Percentiles rank a stretch among this genome's conserved stretches.
Conservation (phyloP, 2,888 invertebrate species). For the Pachymerium ferrugineum region DNA sequence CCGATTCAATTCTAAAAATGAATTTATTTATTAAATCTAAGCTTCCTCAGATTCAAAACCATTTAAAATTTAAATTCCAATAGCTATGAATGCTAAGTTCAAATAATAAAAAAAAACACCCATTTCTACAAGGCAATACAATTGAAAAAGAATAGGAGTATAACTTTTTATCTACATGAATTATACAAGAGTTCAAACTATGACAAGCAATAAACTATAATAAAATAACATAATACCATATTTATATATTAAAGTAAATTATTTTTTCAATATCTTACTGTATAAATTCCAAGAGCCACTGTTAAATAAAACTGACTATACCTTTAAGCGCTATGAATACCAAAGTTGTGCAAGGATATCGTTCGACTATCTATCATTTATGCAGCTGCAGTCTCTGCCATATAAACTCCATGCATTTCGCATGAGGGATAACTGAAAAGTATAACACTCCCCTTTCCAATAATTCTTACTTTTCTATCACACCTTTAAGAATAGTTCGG, state of each 20-base stretch:
- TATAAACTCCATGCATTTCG: constrained; percentile 17
- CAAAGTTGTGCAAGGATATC: background rate
- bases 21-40: no score
- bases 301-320: background rate
- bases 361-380: background rate
- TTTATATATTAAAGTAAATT: background rate
- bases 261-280: background rate
- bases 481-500: background rate
- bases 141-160: background rate
- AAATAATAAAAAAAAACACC: no score
- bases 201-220: background rate
- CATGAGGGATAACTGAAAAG: constrained; percentile 5
- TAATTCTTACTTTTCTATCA: background rate
- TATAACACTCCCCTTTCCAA: background rate
- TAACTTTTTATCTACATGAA: background rate
- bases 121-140: no score
- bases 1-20: no score
- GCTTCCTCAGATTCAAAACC: no score
- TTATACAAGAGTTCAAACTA: background rate
- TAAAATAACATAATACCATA: background rate
- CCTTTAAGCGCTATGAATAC: background rate
- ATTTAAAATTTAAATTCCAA: no score
- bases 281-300: background rate
- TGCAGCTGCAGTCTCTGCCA: constrained; percentile 10
- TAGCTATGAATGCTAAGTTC: no score